These are phyloP conservation scores for Chaunax sp. DNA, from an alignment of 2,797 vertebrate genomes.

Conservation along the genomic window DNA sequence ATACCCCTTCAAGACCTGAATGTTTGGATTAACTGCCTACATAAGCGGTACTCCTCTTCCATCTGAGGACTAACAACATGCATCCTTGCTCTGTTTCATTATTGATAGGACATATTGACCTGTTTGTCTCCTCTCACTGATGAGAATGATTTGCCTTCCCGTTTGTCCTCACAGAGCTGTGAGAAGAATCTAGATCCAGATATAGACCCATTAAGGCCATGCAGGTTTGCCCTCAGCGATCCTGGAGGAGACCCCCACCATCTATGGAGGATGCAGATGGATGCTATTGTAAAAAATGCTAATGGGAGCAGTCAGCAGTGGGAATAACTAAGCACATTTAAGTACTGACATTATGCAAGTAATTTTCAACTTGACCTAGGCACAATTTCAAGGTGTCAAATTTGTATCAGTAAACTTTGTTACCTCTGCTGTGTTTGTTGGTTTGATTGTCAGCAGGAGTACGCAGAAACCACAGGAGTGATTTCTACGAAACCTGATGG, in stretches of 20 bases:
- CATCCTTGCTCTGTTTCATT: constrained; percentile 68
- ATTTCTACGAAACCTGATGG: too few relatives aligned
- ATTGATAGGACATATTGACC: constrained; percentile 78
- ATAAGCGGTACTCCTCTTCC: constrained; percentile 20
- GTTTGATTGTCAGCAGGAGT: too few relatives aligned
- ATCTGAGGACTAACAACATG: constrained; percentile 47
- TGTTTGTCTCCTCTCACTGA: constrained; percentile 74
- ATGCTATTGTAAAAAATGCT: background rate
- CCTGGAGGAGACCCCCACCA: constrained; percentile 8
- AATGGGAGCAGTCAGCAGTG: background rate
- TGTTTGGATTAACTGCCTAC: constrained; percentile 9
- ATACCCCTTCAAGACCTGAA: constrained; percentile 25
- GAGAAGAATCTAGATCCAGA: constrained; percentile 56
- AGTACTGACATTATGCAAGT: too few relatives aligned
- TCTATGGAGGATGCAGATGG: constrained; percentile 2
- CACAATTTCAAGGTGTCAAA: too few relatives aligned
- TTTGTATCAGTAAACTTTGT: too few relatives aligned
- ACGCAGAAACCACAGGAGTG: too few relatives aligned
- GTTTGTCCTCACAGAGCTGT: constrained; percentile 57
- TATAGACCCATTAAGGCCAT: constrained; percentile 31
- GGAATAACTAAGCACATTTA: background rate
- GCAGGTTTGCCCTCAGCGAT: constrained; percentile 9
- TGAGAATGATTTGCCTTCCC: constrained; percentile 69
- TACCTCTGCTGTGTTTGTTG: too few relatives aligned
- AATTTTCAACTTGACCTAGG: too few relatives aligned